phyloP scores from a whole-genome alignment of 2,113 vertebrate species.

The Glaucidium brasilianum region DNA sequence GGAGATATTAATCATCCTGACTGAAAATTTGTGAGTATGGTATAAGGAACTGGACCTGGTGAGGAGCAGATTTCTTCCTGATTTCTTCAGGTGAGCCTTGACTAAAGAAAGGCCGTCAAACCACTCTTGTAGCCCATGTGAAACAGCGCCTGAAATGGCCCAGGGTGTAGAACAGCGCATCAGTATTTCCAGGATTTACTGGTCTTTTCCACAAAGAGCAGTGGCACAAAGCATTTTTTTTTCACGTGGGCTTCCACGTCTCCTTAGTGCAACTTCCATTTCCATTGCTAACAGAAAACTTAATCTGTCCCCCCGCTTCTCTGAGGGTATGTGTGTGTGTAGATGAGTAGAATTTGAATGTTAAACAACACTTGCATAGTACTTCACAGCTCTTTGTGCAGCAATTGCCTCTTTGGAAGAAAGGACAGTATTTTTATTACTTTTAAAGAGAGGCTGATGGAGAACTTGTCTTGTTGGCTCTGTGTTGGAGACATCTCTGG shows the following conservation, averaged over 20 bases:
- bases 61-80: not conserved
- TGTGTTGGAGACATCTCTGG: not conserved
- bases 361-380: not conserved
- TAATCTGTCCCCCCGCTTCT: not conserved
- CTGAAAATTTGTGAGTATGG: not conserved
- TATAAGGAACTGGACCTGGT: not conserved
- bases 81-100: not conserved
- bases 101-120: not conserved
- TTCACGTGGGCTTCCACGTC: not conserved
- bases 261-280: not conserved
- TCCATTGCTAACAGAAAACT: not conserved
- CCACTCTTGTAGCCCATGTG: accelerated
- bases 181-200: not conserved
- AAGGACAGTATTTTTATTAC: not conserved
- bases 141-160: not conserved
- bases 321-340: not conserved
- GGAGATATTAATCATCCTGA: not conserved
- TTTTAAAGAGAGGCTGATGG: not conserved
- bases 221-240: not conserved
- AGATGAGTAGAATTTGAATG: not conserved
- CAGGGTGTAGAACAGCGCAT: not conserved
- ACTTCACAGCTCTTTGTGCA: not conserved
- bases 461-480: not conserved
- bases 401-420: not conserved
- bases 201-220: not conserved